phyloP scores from a whole-genome alignment of 1,140 invertebrate species.

The Leptopilina clavipes region DNA sequence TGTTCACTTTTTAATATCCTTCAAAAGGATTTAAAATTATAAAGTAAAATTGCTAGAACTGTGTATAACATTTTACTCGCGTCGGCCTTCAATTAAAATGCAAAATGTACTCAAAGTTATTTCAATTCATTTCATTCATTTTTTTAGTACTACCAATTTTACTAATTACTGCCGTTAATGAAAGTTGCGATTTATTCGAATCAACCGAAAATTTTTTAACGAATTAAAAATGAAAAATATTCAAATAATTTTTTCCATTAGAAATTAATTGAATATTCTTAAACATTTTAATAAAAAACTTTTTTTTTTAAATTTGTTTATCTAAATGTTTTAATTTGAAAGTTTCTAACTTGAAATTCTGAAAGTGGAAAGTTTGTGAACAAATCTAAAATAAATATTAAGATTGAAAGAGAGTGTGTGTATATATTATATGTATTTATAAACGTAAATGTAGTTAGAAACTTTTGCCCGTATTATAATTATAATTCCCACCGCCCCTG shows the following conservation, averaged over 20 bases:
- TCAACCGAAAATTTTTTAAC: no score
- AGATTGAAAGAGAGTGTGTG: slow-evolving; percentile 5
- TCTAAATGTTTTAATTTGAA: neutral
- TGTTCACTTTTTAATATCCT: slow-evolving; percentile 62
- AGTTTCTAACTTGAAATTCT: neutral
- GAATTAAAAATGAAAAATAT: no score
- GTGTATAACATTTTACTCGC: neutral
- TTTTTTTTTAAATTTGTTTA: no score
- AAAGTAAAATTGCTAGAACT: neutral
- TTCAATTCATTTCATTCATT: slow-evolving; percentile 39
- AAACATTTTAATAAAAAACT: neutral
- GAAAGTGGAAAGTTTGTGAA: neutral
- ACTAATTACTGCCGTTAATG: no score
- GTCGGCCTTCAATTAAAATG: neutral
- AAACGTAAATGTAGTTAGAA: slow-evolving; percentile 16
- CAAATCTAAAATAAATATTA: neutral
- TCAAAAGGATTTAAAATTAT: slow-evolving; percentile 68
- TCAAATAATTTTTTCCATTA: no score
- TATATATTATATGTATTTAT: neutral
- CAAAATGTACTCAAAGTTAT: slow-evolving; percentile 47
- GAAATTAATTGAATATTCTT: no score
- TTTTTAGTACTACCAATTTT: no score
- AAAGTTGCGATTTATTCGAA: no score
- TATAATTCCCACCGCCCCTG: neutral
- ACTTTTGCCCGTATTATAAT: slow-evolving; percentile 10